Conservation (phyloP, 2,888 invertebrate species). For the Ornithoptera priamus region DNA sequence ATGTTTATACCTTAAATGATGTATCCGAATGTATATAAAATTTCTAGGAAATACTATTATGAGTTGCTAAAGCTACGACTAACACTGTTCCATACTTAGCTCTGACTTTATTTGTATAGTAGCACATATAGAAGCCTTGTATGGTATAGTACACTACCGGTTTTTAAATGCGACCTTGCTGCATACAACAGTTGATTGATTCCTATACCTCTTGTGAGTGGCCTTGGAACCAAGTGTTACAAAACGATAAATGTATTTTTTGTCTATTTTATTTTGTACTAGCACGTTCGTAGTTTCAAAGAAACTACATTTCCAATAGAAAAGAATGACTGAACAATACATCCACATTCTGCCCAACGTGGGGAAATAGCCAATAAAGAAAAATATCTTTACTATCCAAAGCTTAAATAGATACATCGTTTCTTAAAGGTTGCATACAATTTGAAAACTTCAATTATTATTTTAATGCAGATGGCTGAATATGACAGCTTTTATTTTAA, state of each 20-base stretch:
- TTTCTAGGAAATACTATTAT: neutral
- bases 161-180: neutral
- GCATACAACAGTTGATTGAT: conserved; percentile 8
- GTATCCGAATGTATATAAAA: neutral
- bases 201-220: neutral
- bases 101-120: neutral
- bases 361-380: too few species aligned
- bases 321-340: too few species aligned
- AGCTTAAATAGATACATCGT: too few species aligned
- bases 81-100: neutral
- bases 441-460: too few species aligned
- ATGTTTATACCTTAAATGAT: neutral
- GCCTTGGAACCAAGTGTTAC: conserved; percentile 1
- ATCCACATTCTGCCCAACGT: too few species aligned
- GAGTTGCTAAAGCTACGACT: neutral
- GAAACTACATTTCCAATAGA: too few species aligned
- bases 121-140: neutral
- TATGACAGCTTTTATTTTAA: too few species aligned
- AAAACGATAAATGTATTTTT: neutral
- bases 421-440: too few species aligned
- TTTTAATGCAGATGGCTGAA: too few species aligned
- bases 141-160: neutral
- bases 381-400: too few species aligned
- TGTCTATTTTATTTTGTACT: too few species aligned
- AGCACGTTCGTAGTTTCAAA: too few species aligned